phyloP scores from a whole-genome alignment of 2,888 invertebrate species.

The Drosophila algonquin region DNA sequence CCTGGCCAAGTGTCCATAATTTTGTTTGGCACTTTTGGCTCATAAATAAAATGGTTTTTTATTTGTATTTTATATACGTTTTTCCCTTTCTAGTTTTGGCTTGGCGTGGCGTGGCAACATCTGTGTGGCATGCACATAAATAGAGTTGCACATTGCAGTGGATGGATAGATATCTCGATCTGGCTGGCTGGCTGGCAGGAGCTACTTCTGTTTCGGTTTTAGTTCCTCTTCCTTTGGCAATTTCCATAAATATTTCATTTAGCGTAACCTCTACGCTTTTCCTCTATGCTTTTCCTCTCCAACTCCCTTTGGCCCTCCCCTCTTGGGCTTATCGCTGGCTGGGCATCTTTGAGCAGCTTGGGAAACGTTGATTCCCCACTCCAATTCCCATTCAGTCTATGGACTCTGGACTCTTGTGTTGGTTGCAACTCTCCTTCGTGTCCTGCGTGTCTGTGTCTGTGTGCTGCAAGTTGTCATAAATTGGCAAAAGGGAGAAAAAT shows the following conservation, averaged over 20 bases:
- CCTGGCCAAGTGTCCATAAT: conserved; percentile 61
- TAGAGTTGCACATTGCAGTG: conserved; percentile 31
- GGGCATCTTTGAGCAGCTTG: conserved; percentile 48
- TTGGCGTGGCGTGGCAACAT: conserved; percentile 20
- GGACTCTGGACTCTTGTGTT: conserved; percentile 49
- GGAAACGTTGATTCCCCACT: conserved; percentile 8
- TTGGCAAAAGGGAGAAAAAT: conserved; percentile 56
- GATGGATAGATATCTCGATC: conserved; percentile 43
- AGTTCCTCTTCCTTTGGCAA: conserved; percentile 45
- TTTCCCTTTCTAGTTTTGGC: neutral
- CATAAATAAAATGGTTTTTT: conserved; percentile 59
- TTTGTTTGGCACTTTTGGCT: conserved; percentile 49
- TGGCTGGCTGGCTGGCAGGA: neutral
- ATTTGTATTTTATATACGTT: conserved; percentile 21
- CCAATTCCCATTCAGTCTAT: conserved; percentile 5
- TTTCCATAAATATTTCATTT: conserved; percentile 80
- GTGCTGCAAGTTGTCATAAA: conserved; percentile 68
- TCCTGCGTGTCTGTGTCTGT: too few relatives aligned
- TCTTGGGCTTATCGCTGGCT: conserved; percentile 43
- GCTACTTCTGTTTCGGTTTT: conserved; percentile 12
- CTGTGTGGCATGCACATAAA: conserved; percentile 44
- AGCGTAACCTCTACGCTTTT: conserved; percentile 65
- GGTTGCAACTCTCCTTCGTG: conserved; percentile 31
- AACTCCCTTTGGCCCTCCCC: neutral
- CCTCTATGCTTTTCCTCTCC: conserved; percentile 52